phyloP scores from a whole-genome alignment of 1,140 invertebrate genomes.

The Hyles euphorbiae region DNA sequence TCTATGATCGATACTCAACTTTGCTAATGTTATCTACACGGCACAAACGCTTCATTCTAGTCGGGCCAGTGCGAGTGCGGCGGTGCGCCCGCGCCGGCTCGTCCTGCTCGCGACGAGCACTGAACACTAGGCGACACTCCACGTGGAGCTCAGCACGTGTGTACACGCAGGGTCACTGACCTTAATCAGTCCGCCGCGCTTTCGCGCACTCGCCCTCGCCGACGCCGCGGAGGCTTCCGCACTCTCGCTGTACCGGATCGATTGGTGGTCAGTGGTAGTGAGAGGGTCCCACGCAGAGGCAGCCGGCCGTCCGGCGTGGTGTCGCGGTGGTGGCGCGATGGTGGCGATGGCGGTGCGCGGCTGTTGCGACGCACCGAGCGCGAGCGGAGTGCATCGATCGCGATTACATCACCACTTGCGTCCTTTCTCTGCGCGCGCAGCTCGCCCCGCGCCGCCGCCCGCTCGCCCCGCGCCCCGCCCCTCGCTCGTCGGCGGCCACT shows the following conservation, averaged over 20 bases:
- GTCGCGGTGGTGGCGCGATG: no score
- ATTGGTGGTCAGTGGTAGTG: background rate
- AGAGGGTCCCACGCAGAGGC: no score
- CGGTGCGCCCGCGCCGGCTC: background rate
- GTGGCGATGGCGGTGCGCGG: constrained; percentile 14
- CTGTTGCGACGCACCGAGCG: constrained; percentile 43
- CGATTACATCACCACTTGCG: constrained; percentile 69
- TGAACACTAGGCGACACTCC: constrained; percentile 20
- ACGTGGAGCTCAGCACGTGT: constrained; percentile 36
- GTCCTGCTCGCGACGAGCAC: background rate
- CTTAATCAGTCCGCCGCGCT: constrained; percentile 13
- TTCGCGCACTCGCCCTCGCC: background rate
- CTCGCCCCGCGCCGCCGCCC: constrained; percentile 31
- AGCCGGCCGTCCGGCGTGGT: no score
- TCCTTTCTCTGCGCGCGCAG: constrained; percentile 71
- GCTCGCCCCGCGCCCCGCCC: constrained; percentile 27
- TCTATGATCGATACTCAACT: constrained; percentile 51
- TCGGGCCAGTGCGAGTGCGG: background rate
- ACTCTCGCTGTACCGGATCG: no score
- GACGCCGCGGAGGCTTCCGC: constrained; percentile 1
- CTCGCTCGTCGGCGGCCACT: constrained; percentile 39
- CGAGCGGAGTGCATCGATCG: constrained; percentile 67
- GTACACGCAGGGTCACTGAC: constrained; percentile 30
- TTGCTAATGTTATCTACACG: constrained; percentile 25
- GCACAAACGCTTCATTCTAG: constrained; percentile 24